phyloP scores from a whole-genome alignment of 2,113 vertebrate species.

The Cranoglanis bouderius region DNA sequence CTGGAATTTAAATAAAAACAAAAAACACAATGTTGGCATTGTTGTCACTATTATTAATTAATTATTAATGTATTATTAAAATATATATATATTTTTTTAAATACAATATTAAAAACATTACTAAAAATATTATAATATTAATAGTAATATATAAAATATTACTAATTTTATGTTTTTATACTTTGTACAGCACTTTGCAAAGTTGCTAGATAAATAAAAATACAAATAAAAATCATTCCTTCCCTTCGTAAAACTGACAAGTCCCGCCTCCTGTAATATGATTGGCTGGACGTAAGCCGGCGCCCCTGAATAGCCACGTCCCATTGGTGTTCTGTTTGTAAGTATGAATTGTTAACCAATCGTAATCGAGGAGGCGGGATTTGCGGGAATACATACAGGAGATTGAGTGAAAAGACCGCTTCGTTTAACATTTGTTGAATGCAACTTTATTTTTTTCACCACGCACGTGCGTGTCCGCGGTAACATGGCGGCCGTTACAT shows the following conservation, averaged over 20 bases:
- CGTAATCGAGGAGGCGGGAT: background rate
- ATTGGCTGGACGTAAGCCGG: background rate
- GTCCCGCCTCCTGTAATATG: background rate
- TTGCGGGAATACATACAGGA: background rate
- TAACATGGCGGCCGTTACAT: background rate
- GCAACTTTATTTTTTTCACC: background rate
- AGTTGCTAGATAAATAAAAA: background rate
- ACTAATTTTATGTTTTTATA: background rate
- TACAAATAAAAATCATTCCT: too few relatives aligned
- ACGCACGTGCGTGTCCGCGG: background rate
- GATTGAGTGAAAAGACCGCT: background rate
- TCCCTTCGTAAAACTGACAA: background rate
- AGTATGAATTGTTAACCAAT: background rate
- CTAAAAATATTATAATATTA: background rate
- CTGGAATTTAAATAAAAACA: background rate
- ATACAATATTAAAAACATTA: background rate
- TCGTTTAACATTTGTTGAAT: background rate
- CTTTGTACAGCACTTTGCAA: background rate
- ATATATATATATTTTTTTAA: background rate
- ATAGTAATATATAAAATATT: too few relatives aligned
- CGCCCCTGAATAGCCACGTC: background rate
- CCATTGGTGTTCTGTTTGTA: background rate
- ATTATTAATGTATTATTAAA: background rate
- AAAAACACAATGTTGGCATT: too few relatives aligned
- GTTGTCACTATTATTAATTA: too few relatives aligned